Percentiles rank a stretch among this genome's conserved stretches.
Evolutionary conservation across 2,797 vertebrate species (phyloP).

Genomic region (Helostoma temminkii): DNA sequence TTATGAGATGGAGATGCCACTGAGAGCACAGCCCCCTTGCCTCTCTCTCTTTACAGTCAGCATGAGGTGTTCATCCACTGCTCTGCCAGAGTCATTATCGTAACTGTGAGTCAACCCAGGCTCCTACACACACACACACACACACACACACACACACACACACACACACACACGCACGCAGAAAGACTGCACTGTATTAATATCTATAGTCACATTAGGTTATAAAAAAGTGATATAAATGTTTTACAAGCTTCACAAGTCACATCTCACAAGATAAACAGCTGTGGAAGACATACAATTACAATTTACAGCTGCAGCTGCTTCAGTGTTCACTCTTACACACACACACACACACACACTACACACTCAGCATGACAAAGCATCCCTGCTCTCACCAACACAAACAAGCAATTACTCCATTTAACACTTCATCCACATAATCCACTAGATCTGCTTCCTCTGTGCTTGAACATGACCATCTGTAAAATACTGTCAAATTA

Average conservation of each 20-base stretch:
- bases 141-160: conserved; percentile 14
- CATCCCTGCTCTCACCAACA: conserved; percentile 25
- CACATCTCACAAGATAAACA: conserved; percentile 10
- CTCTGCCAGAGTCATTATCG: conserved; percentile 67
- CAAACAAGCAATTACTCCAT: conserved; percentile 52
- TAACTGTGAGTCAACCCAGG: conserved; percentile 71
- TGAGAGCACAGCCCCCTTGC: conserved; percentile 61
- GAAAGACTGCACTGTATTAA: conserved; percentile 3
- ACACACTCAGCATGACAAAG: conserved; percentile 68
- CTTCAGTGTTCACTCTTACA: conserved; percentile 1
- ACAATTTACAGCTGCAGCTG: conserved; percentile 11
- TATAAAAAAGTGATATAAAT: conserved; percentile 1
- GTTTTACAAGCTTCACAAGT: not conserved
- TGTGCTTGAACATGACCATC: not conserved
- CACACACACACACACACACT: conserved; percentile 12
- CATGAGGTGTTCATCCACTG: conserved; percentile 64
- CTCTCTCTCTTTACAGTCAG: conserved; percentile 53
- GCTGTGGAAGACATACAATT: conserved; percentile 8
- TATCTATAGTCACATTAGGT: conserved; percentile 19
- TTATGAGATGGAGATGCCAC: conserved; percentile 69
- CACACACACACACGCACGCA: conserved; percentile 17
- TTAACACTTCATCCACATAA: conserved; percentile 29
- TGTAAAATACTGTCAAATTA: conserved; percentile 14
- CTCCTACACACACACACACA: conserved; percentile 10
- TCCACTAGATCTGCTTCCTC: conserved; percentile 22